phyloP scores from a whole-genome alignment of 2,797 vertebrate genomes.

The Kryptopterus vitreolus region DNA sequence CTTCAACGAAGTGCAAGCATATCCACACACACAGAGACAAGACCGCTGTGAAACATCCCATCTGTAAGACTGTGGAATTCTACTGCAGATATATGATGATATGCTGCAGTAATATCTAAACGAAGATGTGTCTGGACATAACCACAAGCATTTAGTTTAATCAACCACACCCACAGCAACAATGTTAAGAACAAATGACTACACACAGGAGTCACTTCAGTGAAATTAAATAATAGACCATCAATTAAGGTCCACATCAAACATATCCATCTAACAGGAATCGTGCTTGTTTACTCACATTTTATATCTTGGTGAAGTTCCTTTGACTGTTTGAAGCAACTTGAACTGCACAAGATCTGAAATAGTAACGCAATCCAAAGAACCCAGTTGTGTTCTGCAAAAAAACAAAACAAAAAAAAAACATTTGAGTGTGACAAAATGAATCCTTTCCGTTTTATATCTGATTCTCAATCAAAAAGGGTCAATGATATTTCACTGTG shows the following conservation, averaged over 20 bases:
- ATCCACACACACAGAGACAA: background rate
- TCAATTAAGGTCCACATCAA: background rate
- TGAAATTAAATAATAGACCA: background rate
- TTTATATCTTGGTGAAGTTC: too few species aligned
- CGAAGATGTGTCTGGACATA: constrained; percentile 20
- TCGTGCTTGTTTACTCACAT: background rate
- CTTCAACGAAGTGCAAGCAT: background rate
- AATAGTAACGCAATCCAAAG: background rate
- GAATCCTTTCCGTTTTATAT: too few species aligned
- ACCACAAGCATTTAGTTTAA: constrained; percentile 19
- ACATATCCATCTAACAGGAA: background rate
- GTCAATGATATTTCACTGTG: background rate
- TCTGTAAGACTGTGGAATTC: constrained; percentile 14
- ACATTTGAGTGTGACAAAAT: too few species aligned
- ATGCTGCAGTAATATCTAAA: too few species aligned
- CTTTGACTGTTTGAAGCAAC: background rate
- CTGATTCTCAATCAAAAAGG: background rate
- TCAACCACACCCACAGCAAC: background rate
- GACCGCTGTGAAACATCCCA: background rate
- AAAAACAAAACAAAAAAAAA: too few species aligned
- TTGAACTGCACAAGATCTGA: background rate
- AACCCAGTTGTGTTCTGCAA: too few species aligned
- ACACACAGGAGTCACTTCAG: background rate
- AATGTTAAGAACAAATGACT: background rate
- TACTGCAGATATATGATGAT: too few species aligned